Base-by-base conservation (phyloP, 2,888 invertebrate species). In the Leptinotarsa tumamoca region DNA sequence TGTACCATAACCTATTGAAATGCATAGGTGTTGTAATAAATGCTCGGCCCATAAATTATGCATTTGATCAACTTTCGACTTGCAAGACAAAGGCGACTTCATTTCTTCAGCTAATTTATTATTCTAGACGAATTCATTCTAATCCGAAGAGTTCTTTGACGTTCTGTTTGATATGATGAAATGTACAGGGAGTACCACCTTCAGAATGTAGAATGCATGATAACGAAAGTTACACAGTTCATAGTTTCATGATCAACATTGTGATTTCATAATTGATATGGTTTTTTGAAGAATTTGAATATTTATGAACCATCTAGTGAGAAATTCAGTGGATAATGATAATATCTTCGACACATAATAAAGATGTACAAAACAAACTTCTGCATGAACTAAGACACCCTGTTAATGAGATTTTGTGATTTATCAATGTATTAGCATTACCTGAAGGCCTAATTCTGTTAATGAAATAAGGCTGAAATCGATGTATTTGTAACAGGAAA, bases 1-100 rank as follows among this genome's bases (percentile, higher is more conserved):
- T 33, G 2, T 33, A 63, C 15, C 23, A 58, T 21, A 63, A 33
- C 63, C 4, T 18, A 33, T 33, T 33, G 3, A 27, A 63, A 33
- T 63, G 43, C 63, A 43, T 17, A 13, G 2, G 43, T 63, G 63
- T 33, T 63, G 43, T 43, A 63, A 63, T 5, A 17, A 18, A 23
- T 15, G 23, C n/a, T 27, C n/a, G 4, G n/a, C 13, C 27, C 63
- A 63, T 63, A 63, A 63, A 63, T 63, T 63, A 63, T 63, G 43
- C 63, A 63, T 63, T 10, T n/a, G 43, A 63, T 63, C 63, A 63
- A 63, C 63, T 63, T 27, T 63, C 63, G 63, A 17, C 63, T 33
- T 63, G n/a, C 43, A n/a, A 63, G 43, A 63, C 63, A 63, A 63
- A 63, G 17, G 63, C 63, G n/a, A 58, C 4, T 58, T 58, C 23